Evolutionary conservation across 53 echinoderm and acorn worm genomes (phyloP), one percentile per base, ranked within the genome.

Genomic region (Echinometra lucunter): DNA sequence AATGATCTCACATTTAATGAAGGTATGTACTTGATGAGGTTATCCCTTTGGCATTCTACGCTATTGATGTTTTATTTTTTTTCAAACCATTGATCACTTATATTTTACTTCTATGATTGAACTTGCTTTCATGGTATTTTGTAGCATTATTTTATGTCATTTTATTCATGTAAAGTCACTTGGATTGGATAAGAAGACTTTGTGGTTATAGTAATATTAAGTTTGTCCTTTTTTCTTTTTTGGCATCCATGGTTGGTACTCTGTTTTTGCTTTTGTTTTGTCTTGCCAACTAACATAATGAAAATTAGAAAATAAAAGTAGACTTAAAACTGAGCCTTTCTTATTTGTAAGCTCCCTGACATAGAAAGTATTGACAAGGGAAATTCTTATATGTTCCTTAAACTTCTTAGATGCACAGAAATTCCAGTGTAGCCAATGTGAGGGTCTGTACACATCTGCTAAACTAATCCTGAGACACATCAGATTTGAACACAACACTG

Each of bases 381-480:
- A 37, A n/a, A n/a, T n/a, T n/a, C n/a, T n/a, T n/a, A 72, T 72
- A 35, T 78, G 42, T 78, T 17, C 42, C 42, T 38, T 78, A 19
- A 18, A 38, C 21, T 38, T 85, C 47, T 85, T 49, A 85, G 85
- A 85, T 85, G 12, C 85, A 12, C 45, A 85, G 28, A 85, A 47
- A 40, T 93, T 93, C 32, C 80, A 53, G 18, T 93, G 93, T 47
- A 78, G 40, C 45, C 32, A 18, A 57, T 93, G 93, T 80, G 75
- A 93, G 35, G 47, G 44, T 18, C 55, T 74, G 35, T 78, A 56
- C 93, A 30, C 58, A 56, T 57, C 93, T n/a, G 57, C 93, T 37
- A 93, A 93, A 57, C 32, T 44, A 17, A 78, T 80, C 53, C 32
- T 80, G 75, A 74, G 93, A 42, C 93, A 93, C 57, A 47, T 85